Conservation (phyloP, 2,888 invertebrate genomes). For the Drosophila mercatorum region DNA sequence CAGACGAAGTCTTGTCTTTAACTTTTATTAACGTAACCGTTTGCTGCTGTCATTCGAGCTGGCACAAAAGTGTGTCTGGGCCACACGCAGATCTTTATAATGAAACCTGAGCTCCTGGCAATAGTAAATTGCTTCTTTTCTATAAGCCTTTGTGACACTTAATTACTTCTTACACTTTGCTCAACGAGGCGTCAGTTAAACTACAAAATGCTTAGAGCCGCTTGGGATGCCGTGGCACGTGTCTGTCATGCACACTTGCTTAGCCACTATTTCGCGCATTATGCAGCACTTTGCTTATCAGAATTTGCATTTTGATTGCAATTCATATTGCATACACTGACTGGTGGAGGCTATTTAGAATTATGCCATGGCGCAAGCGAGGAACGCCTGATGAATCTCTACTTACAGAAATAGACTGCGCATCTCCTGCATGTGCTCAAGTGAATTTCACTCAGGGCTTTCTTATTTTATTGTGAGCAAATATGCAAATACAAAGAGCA, state of each 20-base stretch:
- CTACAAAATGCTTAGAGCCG: too few species aligned
- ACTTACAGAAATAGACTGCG: background rate
- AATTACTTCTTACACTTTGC: background rate
- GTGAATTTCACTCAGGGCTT: background rate
- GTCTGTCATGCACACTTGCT: conserved; percentile 1
- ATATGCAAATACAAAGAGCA: conserved; percentile 39
- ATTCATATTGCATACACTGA: conserved; percentile 15
- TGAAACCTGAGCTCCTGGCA: background rate
- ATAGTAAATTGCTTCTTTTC: background rate
- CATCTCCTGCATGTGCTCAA: background rate
- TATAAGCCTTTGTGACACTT: background rate
- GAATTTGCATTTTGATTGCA: conserved; percentile 51
- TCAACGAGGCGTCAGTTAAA: background rate
- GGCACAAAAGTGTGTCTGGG: background rate
- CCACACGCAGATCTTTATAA: background rate
- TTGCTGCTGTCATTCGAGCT: conserved; percentile 5
- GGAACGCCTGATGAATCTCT: background rate
- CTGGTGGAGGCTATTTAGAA: background rate
- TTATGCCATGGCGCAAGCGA: background rate
- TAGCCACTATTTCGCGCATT: conserved; percentile 7
- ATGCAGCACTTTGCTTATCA: conserved; percentile 23
- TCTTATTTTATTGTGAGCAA: background rate
- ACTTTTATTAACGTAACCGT: conserved; percentile 21
- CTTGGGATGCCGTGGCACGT: background rate
- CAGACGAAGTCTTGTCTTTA: conserved; percentile 4